Percentiles rank a stretch among this genome's conserved stretches.
Evolutionary conservation across 2,888 invertebrate genomes (phyloP).

Genomic region (Drosophila borborema): DNA sequence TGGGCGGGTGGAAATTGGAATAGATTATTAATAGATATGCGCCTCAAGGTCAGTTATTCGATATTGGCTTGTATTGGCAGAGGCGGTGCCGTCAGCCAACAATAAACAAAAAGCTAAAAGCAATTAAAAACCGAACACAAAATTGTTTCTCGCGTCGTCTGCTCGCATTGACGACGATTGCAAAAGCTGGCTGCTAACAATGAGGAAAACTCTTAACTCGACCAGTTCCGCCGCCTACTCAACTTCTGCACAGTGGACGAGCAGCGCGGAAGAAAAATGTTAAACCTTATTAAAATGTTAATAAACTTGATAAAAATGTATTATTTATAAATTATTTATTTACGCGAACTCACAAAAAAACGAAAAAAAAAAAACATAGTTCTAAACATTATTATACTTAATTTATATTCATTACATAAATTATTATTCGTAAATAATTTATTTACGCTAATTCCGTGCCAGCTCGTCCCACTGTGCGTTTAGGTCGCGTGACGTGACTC

Average conservation of each 20-base stretch:
- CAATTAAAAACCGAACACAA: not conserved
- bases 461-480: slow-evolving; percentile 27
- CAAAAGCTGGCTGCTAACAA: slow-evolving; percentile 14
- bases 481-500: slow-evolving; percentile 42
- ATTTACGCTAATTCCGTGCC: not conserved
- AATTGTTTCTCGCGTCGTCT: not conserved
- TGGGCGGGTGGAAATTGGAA: slow-evolving; percentile 42
- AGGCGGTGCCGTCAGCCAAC: slow-evolving; percentile 1
- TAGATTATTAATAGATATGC: slow-evolving; percentile 39
- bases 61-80: slow-evolving; percentile 28
- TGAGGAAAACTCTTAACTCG: slow-evolving; percentile 30
- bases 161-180: slow-evolving; percentile 7
- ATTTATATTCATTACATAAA: too few relatives aligned
- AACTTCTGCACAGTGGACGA: slow-evolving; percentile 21
- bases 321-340: too few relatives aligned
- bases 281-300: not conserved
- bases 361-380: too few relatives aligned
- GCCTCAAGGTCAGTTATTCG: slow-evolving; percentile 38
- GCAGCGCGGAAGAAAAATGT: not conserved
- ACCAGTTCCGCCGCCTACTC: slow-evolving; percentile 46
- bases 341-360: too few relatives aligned
- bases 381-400: too few relatives aligned
- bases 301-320: not conserved
- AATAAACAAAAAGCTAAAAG: not conserved
- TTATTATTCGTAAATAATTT: too few relatives aligned